Conservation (phyloP, 2,113 vertebrate genomes). For the Clupea harengus region DNA sequence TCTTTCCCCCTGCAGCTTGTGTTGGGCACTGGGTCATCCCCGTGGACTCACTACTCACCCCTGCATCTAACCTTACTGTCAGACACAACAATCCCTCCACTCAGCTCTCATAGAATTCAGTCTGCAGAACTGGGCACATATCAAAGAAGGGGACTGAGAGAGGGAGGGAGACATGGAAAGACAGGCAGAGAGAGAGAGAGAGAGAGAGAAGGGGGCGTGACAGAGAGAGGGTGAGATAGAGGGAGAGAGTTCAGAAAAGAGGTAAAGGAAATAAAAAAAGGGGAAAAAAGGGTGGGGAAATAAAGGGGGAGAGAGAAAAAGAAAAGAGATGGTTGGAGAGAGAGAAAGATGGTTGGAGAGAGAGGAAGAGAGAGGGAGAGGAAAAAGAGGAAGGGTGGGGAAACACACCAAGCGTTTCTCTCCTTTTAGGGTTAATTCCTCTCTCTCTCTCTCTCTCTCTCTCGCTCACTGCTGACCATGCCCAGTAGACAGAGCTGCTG, state of each 20-base stretch:
- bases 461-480: no score
- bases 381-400: background rate
- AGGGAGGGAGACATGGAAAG: background rate
- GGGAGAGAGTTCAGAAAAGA: background rate
- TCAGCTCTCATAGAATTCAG: background rate
- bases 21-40: background rate
- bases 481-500: no score
- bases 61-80: conserved; percentile 7
- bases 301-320: background rate
- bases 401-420: background rate
- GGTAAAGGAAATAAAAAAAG: no score
- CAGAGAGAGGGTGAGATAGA: background rate
- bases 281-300: no score
- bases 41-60: background rate
- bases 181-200: background rate
- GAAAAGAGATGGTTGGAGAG: background rate
- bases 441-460: background rate
- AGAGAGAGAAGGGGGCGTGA: background rate
- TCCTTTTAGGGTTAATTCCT: no score
- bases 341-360: conserved; percentile 12
- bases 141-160: background rate
- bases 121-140: background rate
- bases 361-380: background rate
- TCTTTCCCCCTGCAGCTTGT: background rate
- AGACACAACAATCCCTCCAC: background rate